Base-by-base conservation (phyloP, 37 sponge, comb jelly and placozoan genomes). In the Oopsacas minuta region DNA sequence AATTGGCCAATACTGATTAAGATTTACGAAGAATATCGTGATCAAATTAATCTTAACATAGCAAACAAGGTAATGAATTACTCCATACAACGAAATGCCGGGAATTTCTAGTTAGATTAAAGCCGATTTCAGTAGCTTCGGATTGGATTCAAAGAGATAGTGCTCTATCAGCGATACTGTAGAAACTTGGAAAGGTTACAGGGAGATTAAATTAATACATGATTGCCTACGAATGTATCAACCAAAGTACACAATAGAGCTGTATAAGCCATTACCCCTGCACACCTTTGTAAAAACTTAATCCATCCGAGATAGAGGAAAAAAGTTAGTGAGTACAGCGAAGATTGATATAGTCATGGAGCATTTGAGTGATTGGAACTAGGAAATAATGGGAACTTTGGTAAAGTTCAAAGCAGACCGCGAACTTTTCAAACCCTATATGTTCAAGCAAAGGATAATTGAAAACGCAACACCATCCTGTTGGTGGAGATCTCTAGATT, bases 131-230 rank as follows among this genome's bases (percentile, higher is more conserved):
- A 61, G 17, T 61, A 61, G 75, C 75, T 61, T 61, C 28, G 75
- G 75, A 61, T 61, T 25, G 75, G 75, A 61, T 61, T 61, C 75
- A 61, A 61, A 61, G 75, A 61, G 75, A 61, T 61, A 61, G 28
- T 61, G 30, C 75, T 25, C 28, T 61, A 61, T 12, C 75, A 61
- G 75, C 75, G 75, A 61, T 20, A 61, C 75, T 61, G 75, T n/a
- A 3, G 28, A 46, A 46, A 17, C 17, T 46, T 46, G 51, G 51
- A 46, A 46, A 46, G 17, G 51, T 46, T 46, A 46, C 51, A 46
- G 17, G 75, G 28, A 61, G 20, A 61, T 61, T 61, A 32, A 61
- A 61, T n/a, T 10, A 61, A 61, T 61, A 61, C 75, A 61, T 25
- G 75, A 61, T 34, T 32, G 30, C 22, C 22, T 61, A 61, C 75